These are phyloP conservation scores for Drosophila mimica DNA, from an alignment of 2,888 invertebrate species.

Conservation along the genomic window DNA sequence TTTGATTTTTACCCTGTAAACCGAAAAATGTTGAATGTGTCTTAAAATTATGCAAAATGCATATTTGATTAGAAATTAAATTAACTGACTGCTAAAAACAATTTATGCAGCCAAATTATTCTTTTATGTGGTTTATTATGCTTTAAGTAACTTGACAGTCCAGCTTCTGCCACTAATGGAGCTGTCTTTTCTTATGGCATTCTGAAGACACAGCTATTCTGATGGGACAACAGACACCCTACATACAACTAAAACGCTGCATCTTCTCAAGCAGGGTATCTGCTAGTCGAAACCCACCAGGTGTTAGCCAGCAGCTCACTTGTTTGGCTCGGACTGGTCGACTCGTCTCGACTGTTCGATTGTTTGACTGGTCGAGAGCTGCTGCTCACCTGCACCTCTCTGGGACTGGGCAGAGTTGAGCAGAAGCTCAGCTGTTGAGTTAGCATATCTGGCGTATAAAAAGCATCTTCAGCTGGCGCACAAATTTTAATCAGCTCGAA, in stretches of 20 bases:
- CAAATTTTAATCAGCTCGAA: constrained; percentile 83
- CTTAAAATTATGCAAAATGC: not conserved
- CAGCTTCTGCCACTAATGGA: not conserved
- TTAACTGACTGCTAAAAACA: not conserved
- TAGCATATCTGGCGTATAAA: constrained; percentile 70
- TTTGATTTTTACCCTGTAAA: constrained; percentile 40
- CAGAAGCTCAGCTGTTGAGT: constrained; percentile 40
- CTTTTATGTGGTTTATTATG: not conserved
- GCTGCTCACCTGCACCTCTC: constrained; percentile 19
- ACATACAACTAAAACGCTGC: not conserved
- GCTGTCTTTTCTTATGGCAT: not conserved
- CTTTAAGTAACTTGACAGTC: not conserved
- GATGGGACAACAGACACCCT: not conserved
- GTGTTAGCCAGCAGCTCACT: not conserved
- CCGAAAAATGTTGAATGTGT: not conserved
- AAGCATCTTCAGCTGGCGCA: constrained; percentile 82
- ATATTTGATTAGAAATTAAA: not conserved
- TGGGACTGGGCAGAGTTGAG: constrained; percentile 55
- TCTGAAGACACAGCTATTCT: not conserved
- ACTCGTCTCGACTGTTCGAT: constrained; percentile 21
- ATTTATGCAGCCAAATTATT: not conserved
- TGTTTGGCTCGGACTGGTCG: constrained; percentile 37
- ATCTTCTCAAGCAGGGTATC: constrained; percentile 26
- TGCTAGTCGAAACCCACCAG: not conserved
- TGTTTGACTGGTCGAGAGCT: constrained; percentile 36